Evolutionary conservation across 1,140 invertebrate species (phyloP).

Genomic region (Zeugodacus cucurbitae): DNA sequence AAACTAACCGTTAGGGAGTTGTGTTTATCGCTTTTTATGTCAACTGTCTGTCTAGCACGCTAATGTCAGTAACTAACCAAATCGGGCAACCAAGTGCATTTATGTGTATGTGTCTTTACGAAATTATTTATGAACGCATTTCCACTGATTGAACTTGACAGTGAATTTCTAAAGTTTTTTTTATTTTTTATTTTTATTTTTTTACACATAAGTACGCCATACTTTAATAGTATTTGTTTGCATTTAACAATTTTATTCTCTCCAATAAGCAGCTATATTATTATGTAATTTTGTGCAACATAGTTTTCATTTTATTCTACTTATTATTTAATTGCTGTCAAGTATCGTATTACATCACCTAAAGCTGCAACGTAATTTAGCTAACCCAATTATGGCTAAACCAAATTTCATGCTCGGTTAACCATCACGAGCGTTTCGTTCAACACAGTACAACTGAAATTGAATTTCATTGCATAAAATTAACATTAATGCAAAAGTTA

Average conservation of each 20-base stretch:
- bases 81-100: not conserved
- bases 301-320: not conserved
- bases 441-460: not conserved
- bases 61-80: not conserved
- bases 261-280: not conserved
- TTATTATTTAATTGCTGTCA: not conserved
- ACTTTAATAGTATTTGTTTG: not conserved
- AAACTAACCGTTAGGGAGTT: not conserved
- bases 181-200: not conserved
- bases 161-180: not conserved
- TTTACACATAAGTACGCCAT: not conserved
- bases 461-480: not conserved
- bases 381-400: slow-evolving; percentile 38
- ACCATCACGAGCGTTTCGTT: not conserved
- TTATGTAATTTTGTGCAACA: not conserved
- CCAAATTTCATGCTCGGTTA: slow-evolving; percentile 45
- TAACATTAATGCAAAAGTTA: not conserved
- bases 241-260: not conserved
- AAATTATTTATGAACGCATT: not conserved
- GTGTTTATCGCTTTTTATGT: not conserved
- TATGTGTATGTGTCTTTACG: not conserved
- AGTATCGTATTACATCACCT: slow-evolving; percentile 15
- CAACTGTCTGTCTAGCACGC: not conserved
- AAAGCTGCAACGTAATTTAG: not conserved
- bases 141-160: slow-evolving; percentile 2